A percentile compares a stretch with the other conserved stretches of the same genome.
Conservation (phyloP, 2,888 invertebrate species). For the Penaeus monodon region DNA sequence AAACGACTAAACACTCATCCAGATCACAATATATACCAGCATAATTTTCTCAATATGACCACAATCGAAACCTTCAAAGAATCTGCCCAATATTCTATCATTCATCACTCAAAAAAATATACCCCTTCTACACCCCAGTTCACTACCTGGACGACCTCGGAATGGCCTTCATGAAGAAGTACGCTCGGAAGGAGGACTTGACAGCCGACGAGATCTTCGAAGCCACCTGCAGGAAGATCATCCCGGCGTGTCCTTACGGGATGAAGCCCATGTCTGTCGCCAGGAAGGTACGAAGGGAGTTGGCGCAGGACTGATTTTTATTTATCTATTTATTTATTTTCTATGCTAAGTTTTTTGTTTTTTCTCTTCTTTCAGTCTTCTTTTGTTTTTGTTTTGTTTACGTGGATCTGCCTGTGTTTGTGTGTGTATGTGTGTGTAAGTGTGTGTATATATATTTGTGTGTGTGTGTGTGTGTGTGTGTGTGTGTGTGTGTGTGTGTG, state of each 20-base stretch:
- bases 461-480: background rate
- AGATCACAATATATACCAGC: no score
- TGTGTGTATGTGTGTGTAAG: background rate
- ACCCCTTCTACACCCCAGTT: constrained; percentile 22
- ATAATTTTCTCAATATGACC: background rate
- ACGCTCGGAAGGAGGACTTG: constrained; percentile 17
- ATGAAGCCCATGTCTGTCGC: constrained; percentile 49
- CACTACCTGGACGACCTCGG: constrained; percentile 59
- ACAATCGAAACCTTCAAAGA: background rate
- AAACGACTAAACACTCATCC: no score
- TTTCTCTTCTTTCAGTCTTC: no score
- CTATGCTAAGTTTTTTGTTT: no score
- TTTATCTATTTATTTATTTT: no score
- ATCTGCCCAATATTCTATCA: background rate
- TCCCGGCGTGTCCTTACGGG: constrained; percentile 52
- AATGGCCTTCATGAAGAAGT: constrained; percentile 34
- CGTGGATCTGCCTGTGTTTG: background rate
- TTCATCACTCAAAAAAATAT: no score
- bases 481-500: background rate
- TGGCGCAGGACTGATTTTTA: no score
- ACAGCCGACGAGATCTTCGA: constrained; percentile 30
- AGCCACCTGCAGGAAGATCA: constrained; percentile 38
- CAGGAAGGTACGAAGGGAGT: constrained; percentile 41
- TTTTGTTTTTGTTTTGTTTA: no score
- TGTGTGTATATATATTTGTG: background rate